A percentile compares a stretch with the other conserved stretches of the same genome.
Conservation (phyloP, 2,113 vertebrate genomes). For the Cyprinodon variegatus region DNA sequence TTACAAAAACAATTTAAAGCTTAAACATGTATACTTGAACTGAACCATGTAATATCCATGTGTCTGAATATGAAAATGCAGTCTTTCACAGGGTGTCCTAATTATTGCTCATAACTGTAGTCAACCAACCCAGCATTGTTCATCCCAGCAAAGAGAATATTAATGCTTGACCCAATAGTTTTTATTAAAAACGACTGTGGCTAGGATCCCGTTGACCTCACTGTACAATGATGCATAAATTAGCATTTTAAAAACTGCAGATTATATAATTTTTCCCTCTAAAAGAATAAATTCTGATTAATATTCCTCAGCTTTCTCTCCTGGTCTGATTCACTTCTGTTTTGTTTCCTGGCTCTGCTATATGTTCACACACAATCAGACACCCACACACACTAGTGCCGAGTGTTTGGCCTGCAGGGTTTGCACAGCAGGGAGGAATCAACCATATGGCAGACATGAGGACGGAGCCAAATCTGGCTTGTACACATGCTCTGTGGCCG, state of each 20-base stretch:
- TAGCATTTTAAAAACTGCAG: conserved; percentile 8
- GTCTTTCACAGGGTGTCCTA: background rate
- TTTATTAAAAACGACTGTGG: background rate
- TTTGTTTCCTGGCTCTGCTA: conserved; percentile 12
- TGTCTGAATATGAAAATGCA: background rate
- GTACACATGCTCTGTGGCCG: conserved; percentile 66
- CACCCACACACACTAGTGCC: conserved; percentile 31
- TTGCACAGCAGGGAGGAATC: conserved; percentile 72
- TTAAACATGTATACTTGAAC: too few relatives aligned
- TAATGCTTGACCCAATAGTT: background rate
- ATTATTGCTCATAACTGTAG: background rate
- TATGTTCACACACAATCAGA: conserved; percentile 30
- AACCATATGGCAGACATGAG: conserved; percentile 73
- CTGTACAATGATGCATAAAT: background rate
- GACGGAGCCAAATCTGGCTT: conserved; percentile 67
- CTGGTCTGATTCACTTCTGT: conserved; percentile 17
- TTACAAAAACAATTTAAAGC: too few relatives aligned
- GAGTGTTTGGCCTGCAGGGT: conserved; percentile 74
- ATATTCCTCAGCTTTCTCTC: background rate
- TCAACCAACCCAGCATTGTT: background rate
- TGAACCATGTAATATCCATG: too few relatives aligned
- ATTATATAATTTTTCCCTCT: background rate
- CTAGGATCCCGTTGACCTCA: background rate
- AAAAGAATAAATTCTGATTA: conserved; percentile 9
- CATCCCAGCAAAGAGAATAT: background rate